Evolutionary conservation across 35 echinoderm and acorn worm species (phyloP), one percentile per base, ranked within the genome.

Genomic region (Chiridota heheva): DNA sequence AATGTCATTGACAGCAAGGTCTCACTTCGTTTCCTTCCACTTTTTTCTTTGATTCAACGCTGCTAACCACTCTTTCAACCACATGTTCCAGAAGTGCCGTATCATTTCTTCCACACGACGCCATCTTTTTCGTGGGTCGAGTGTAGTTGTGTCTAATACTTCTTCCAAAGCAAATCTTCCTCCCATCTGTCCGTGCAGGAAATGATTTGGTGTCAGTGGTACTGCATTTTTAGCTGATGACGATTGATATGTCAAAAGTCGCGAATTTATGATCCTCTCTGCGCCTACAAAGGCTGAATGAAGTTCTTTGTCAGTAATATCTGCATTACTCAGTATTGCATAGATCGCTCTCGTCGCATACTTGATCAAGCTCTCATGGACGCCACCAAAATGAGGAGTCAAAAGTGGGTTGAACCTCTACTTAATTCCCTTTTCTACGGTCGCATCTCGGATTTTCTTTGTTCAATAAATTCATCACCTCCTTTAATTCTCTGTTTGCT

Each of bases 401-500:
- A 16, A 7, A 8, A 8, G 12, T 34, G 65, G 65, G 6, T 32
- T 69, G n/a, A 69, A 69, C 2, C 36, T 8, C 65, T 37, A 69
- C n/a, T 69, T 35, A 30, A 69, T 38, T 69, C 40, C 25, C 17
- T 76, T 15, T 25, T 40, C 72, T 8, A 32, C 72, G 0, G 72
- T 76, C n/a, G 53, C 22, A 34, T 44, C 32, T 55, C 20, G 20
- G 40, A 22, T 40, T 49, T 85, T 35, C 35, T 15, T 43, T 40
- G 17, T 73, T 79, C 34, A 49, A 82, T 81, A 47, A 44, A 71
- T 27, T 72, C 48, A 28, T 64, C 3, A 65, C 43, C 41, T 67
- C 16, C 44, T 58, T 66, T 32, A 90, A 42, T 38, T 90, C 88
- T 37, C 42, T 29, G 29, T 82, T 51, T 2, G 68, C 88, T 22